Evolutionary conservation across 1,140 invertebrate species (phyloP).

Genomic region (Neodiprion fabricii): DNA sequence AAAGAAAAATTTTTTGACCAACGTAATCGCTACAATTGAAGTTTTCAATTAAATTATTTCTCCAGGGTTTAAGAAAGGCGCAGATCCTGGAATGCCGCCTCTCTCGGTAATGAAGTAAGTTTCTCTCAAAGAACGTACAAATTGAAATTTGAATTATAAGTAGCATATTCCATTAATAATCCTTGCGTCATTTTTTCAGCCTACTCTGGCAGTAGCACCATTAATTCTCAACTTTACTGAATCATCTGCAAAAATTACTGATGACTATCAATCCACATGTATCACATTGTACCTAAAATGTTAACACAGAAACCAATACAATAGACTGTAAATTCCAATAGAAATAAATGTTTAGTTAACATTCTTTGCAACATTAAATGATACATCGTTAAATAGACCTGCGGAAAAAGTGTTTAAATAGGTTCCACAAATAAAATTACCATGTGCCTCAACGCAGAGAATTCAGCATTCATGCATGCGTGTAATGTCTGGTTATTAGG

Average conservation of each 20-base stretch:
- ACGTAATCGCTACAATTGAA: conserved; percentile 8
- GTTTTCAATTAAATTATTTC: conserved; percentile 17
- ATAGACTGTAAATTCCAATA: not conserved
- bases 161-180: conserved; percentile 14
- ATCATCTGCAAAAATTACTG: not conserved
- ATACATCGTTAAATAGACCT: not conserved
- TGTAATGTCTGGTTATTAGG: no score
- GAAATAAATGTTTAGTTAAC: not conserved
- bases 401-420: no score
- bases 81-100: conserved; percentile 69
- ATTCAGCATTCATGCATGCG: no score
- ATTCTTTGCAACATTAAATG: not conserved
- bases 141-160: conserved; percentile 9
- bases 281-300: not conserved
- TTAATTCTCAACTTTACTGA: not conserved
- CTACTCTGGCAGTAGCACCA: conserved; percentile 61
- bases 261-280: not conserved
- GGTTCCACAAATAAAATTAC: no score
- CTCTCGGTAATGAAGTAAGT: conserved; percentile 64
- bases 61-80: conserved; percentile 68
- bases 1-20: not conserved
- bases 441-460: no score
- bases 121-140: not conserved
- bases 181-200: conserved; percentile 45
- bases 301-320: not conserved